Base-by-base conservation (phyloP, 1,140 invertebrate genomes). In the Penaeus japonicus region DNA sequence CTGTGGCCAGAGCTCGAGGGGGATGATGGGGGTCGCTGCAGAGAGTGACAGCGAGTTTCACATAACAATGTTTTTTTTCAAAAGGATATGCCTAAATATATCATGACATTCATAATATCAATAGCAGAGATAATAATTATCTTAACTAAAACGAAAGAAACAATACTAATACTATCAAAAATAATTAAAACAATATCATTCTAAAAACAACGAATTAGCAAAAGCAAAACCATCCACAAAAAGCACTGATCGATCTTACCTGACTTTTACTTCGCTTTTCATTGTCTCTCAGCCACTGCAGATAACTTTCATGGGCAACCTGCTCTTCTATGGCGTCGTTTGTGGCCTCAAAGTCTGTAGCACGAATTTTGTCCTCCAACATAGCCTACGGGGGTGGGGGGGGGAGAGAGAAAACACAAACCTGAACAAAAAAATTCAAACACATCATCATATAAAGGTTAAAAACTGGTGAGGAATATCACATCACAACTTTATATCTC, bases 331-430 rank as follows among this genome's bases (percentile, higher is more conserved):
- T 96, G 39, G 96, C 96, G 92, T 98, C 97, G 92, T 97, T 97
- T 1, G 97, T 98, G 20, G 97, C 96, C 92, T 98, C 97, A 96
- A 97, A 98, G 92, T 98, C 97, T 62, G 97, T 97, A 73, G 97
- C 97, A 92, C 96, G 95, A 39, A 98, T 92, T 92, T 98, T 98
- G 92, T 98, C 97, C 92, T 98, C 96, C 81, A 98, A 93, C 97
- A 98, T 98, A 4, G 97, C 96, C 95, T 97, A 91, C 65, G 62
- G 78, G 32, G 35, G 20, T 24, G n/a, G 12, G 4, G 12, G 18
- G 32, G 22, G 30, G 1, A 22, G 39, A 22, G 27, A 54, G 77
- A 84, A 47, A 47, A 12, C 4, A 47, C 1, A 47, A 10, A 47
- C 5, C 2, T 7, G 15, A 7, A 47, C 15, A 47, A 1, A 47